Conservation (phyloP, 2,888 invertebrate genomes). For the Psococerastis gibbosa region DNA sequence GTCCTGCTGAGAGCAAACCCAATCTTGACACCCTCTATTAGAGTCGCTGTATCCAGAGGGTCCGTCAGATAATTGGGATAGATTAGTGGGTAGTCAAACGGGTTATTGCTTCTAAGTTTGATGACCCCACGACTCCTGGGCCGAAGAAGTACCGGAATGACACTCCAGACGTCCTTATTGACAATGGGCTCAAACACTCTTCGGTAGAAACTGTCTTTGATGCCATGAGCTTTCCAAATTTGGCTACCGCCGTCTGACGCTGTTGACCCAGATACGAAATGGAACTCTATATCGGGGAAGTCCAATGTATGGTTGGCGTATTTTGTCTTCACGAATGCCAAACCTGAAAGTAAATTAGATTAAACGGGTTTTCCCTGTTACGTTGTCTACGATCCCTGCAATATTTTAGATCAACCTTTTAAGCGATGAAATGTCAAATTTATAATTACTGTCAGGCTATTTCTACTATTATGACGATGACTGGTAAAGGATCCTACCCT, state of each 20-base stretch:
- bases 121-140: slow-evolving; percentile 71
- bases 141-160: slow-evolving; percentile 64
- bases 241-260: slow-evolving; percentile 73
- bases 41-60: slow-evolving; percentile 54
- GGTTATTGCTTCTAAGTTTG: slow-evolving; percentile 61
- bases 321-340: slow-evolving; percentile 79
- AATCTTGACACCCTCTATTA: slow-evolving; percentile 74
- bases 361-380: no score
- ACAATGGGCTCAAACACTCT: slow-evolving; percentile 54
- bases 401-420: not conserved
- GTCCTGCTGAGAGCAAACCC: slow-evolving; percentile 63
- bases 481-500: no score
- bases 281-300: slow-evolving; percentile 78
- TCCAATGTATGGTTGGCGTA: slow-evolving; percentile 60
- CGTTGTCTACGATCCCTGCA: slow-evolving; percentile 19
- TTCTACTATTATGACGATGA: no score
- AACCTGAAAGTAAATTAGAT: slow-evolving; percentile 19
- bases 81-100: slow-evolving; percentile 73
- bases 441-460: no score
- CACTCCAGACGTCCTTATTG: slow-evolving; percentile 63
- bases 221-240: slow-evolving; percentile 57
- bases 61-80: slow-evolving; percentile 81
- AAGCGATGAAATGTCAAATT: no score
- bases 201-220: slow-evolving; percentile 53
- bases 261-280: slow-evolving; percentile 72